These are phyloP conservation scores for Mythimna ferrago DNA, from an alignment of 2,888 invertebrate genomes.

Conservation along the genomic window DNA sequence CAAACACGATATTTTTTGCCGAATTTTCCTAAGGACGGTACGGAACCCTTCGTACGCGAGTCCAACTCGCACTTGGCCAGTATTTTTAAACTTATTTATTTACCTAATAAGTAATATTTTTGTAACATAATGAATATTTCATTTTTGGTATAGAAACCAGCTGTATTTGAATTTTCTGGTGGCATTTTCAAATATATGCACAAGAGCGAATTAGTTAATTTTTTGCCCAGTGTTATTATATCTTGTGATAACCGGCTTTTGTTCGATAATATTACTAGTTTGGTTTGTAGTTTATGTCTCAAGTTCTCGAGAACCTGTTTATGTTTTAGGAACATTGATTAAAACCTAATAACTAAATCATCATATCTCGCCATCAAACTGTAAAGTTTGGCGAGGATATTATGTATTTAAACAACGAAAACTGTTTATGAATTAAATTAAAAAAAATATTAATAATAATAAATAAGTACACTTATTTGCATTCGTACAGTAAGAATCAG, in stretches of 20 bases:
- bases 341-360: too few species aligned
- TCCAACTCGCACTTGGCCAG: too few species aligned
- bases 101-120: neutral
- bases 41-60: too few species aligned
- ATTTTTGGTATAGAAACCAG: conserved; percentile 5
- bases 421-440: too few species aligned
- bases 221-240: conserved; percentile 29
- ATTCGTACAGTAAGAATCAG: too few species aligned
- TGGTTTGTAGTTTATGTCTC: conserved; percentile 3
- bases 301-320: conserved; percentile 3
- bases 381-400: too few species aligned
- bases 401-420: too few species aligned
- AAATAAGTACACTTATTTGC: neutral
- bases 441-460: too few species aligned
- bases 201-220: conserved; percentile 11
- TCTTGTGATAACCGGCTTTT: conserved; percentile 36
- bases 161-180: neutral
- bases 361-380: too few species aligned
- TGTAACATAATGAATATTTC: conserved; percentile 11
- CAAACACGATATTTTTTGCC: too few species aligned
- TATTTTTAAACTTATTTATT: too few species aligned
- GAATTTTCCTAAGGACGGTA: too few species aligned
- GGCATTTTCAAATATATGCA: conserved; percentile 39
- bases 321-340: conserved; percentile 6
- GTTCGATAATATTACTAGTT: conserved; percentile 7